Base-by-base conservation (phyloP, 2,797 vertebrate genomes). In the Pipistrellus pipistrellus region DNA sequence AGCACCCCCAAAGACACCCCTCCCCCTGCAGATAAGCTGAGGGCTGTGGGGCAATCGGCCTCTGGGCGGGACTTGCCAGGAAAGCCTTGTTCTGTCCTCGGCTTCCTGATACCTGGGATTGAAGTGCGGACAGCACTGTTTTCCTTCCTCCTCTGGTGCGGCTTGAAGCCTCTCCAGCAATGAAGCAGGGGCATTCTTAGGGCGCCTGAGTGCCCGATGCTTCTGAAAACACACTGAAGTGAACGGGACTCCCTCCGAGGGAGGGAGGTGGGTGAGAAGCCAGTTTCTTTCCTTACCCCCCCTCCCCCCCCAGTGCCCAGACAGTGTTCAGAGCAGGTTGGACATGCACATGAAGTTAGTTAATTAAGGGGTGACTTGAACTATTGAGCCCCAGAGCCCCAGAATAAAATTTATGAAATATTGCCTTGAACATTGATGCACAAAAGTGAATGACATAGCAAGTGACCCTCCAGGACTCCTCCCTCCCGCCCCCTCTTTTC, bases 41-140 rank as follows among this genome's bases (percentile, higher is more conserved):
- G 20, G n/a, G 6, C 17, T 23, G 1, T 1, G 17, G 0, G 3
- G 71, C 23, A 71, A 0, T 11, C 23, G 4, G 59, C 21, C 41
- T 51, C 44, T 11, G 44, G 44, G 44, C 10, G 10, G 44, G 44
- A 44, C 44, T 44, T 44, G 27, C 51, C 1, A 13, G 82, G 46
- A 62, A 35, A 46, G 85, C 27, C 46, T 44, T 18, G 38, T 90
- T 80, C 53, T 20, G 90, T 55, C 64, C 82, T 62, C 25, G 11
- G 44, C 51, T 94, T 88, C 77, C 92, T 18, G 25, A 88, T 51
- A 48, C 68, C 69, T 3, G 85, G 35, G 44, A 35, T 12, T 20
- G 76, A 15, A 17, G 21, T 38, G 90, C 48, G 46, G 84, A 85
- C 13, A 46, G n/a, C 23, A 6, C 0, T 78, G 73, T 86, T 86